phyloP scores from a whole-genome alignment of 1,140 invertebrate species.

The Eriosoma lanigerum region DNA sequence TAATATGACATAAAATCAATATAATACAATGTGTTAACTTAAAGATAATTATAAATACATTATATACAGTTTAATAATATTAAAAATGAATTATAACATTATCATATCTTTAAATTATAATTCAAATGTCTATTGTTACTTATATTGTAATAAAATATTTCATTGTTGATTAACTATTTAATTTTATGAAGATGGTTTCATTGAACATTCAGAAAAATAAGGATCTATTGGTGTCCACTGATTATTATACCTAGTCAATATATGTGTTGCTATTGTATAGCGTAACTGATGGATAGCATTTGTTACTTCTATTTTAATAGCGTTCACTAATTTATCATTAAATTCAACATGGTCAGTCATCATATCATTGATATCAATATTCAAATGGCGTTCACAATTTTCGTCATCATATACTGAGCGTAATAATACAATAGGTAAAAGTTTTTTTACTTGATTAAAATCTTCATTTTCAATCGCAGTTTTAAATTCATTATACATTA shows the following conservation, averaged over 20 bases:
- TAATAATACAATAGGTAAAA: not conserved
- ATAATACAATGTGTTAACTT: no score
- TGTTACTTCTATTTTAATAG: not conserved
- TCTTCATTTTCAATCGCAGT: not conserved
- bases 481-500: not conserved
- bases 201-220: not conserved
- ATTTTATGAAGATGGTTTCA: not conserved
- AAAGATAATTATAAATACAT: no score
- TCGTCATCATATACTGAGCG: constrained; percentile 27
- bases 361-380: not conserved
- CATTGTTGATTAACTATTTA: no score
- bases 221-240: not conserved
- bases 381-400: not conserved
- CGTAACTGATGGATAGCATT: not conserved
- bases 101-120: no score
- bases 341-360: not conserved
- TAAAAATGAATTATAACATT: no score
- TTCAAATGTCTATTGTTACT: no score
- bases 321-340: not conserved
- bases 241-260: constrained; percentile 5
- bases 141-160: no score
- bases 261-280: not conserved
- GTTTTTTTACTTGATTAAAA: not conserved
- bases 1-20: no score
- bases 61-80: no score